These are phyloP conservation scores for Apeira syringaria DNA, from an alignment of 2,888 invertebrate genomes.

Conservation along the genomic window DNA sequence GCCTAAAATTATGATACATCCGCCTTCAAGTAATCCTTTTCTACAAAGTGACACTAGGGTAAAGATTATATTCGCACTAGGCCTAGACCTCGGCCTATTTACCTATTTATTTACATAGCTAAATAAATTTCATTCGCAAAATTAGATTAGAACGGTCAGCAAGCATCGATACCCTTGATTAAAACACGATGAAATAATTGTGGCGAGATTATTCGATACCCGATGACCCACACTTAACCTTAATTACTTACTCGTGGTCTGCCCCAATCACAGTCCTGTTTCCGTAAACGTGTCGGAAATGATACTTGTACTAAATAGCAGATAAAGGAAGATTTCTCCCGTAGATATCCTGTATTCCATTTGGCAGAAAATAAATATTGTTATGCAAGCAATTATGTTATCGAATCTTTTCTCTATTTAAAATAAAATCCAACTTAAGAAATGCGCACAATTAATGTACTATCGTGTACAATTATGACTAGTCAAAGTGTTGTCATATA, in stretches of 20 bases:
- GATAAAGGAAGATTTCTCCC: constrained; percentile 5
- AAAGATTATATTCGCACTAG: no score
- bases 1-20: no score
- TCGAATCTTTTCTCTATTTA: no score
- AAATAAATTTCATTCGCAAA: constrained; percentile 26
- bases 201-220: constrained; percentile 38
- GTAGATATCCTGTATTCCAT: no score
- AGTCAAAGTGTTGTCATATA: no score
- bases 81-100: constrained; percentile 8
- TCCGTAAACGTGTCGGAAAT: constrained; percentile 17
- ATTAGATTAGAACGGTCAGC: constrained; percentile 26
- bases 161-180: constrained; percentile 20
- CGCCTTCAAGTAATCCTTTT: no score
- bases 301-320: constrained; percentile 26
- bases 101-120: constrained; percentile 16
- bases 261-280: constrained; percentile 31
- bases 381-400: no score
- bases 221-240: constrained; percentile 38
- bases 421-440: no score
- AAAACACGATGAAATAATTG: constrained; percentile 36
- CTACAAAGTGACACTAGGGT: no score
- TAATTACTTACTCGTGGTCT: constrained; percentile 38
- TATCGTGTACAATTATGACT: no score
- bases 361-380: no score
- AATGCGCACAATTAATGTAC: no score